phyloP scores from a whole-genome alignment of 2,888 invertebrate genomes.

The Andricus quercusramuli region DNA sequence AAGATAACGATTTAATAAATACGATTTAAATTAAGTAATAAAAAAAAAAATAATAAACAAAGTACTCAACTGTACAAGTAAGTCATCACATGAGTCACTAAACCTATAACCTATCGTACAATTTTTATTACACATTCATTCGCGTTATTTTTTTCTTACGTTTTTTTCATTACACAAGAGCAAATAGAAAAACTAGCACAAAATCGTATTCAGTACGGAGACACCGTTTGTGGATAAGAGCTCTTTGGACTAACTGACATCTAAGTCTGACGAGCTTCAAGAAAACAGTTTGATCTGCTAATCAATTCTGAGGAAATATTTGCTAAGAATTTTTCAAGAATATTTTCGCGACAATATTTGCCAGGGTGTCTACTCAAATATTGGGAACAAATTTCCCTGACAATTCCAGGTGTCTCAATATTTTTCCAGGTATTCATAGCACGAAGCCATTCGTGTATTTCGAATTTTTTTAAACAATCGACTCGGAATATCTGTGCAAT shows the following conservation, averaged over 20 bases:
- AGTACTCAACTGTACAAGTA: conserved; percentile 50
- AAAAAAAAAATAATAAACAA: conserved; percentile 45
- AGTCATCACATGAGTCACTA: conserved; percentile 51
- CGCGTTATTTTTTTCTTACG: conserved; percentile 19
- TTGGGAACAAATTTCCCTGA: too few species aligned
- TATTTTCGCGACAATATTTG: neutral
- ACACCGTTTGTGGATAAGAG: conserved; percentile 50
- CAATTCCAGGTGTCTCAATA: too few species aligned
- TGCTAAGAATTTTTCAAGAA: conserved; percentile 39
- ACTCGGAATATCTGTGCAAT: too few species aligned
- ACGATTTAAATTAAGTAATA: conserved; percentile 50
- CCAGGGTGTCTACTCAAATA: too few species aligned
- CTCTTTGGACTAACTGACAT: conserved; percentile 58
- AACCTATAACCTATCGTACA: conserved; percentile 23
- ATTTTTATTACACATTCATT: conserved; percentile 31
- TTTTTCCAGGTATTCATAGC: too few species aligned
- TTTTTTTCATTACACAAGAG: conserved; percentile 1
- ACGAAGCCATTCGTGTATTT: too few species aligned
- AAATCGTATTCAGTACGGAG: conserved; percentile 51
- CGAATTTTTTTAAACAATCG: too few species aligned
- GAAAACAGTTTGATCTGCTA: conserved; percentile 33
- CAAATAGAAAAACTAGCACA: conserved; percentile 14
- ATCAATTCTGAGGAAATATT: conserved; percentile 13
- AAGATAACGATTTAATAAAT: conserved; percentile 58
- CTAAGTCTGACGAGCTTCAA: conserved; percentile 38